Evolutionary conservation across 2,113 vertebrate genomes (phyloP).

Genomic region (Oncorhynchus gorbuscha): DNA sequence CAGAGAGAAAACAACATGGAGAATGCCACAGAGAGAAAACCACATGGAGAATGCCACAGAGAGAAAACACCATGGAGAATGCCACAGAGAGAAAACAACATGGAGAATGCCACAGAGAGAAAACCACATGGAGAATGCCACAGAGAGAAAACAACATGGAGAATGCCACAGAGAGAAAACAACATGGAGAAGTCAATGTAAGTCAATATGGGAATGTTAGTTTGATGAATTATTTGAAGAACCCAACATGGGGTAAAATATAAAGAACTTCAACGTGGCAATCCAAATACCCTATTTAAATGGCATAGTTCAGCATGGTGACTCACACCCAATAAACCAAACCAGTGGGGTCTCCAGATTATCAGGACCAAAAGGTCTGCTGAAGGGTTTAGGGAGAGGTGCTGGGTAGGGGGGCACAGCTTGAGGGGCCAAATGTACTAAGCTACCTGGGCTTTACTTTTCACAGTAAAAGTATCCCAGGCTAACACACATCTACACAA

Average conservation of each 20-base stretch:
- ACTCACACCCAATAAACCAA: not conserved
- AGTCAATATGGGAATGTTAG: too few species aligned
- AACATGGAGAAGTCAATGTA: not conserved
- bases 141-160: not conserved
- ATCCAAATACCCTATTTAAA: too few species aligned
- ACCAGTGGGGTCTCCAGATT: slow-evolving; percentile 1
- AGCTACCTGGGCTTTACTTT: slow-evolving; percentile 7
- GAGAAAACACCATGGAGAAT: too few species aligned
- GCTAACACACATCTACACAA: slow-evolving; percentile 1
- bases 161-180: too few species aligned
- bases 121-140: too few species aligned
- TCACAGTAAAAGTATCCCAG: slow-evolving; percentile 16
- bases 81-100: not conserved
- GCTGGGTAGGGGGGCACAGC: slow-evolving; percentile 11
- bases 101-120: too few species aligned
- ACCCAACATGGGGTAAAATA: too few species aligned
- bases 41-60: not conserved
- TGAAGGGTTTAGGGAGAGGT: not conserved
- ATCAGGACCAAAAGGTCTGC: slow-evolving; percentile 28
- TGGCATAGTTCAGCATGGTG: too few species aligned
- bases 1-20: not conserved
- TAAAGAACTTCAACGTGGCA: too few species aligned
- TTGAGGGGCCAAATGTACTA: slow-evolving; percentile 42
- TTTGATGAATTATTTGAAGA: too few species aligned
- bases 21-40: too few species aligned